Conservation (phyloP, 2,113 vertebrate species). For the Chaetodon auriga region DNA sequence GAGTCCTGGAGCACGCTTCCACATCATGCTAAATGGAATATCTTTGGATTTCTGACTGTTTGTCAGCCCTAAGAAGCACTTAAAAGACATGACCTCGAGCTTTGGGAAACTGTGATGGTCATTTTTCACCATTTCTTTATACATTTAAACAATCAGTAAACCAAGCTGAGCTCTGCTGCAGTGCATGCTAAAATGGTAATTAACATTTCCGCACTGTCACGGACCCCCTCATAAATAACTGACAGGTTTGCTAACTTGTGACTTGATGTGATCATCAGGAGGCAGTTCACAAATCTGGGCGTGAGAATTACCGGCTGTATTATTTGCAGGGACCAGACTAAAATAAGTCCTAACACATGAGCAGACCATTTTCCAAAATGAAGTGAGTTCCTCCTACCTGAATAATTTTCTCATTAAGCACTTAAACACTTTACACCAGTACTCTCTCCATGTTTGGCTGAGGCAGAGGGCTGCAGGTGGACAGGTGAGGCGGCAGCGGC, state of each 20-base stretch:
- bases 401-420: not conserved
- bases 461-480: constrained; percentile 28
- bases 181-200: not conserved
- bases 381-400: not conserved
- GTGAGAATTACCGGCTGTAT: not conserved
- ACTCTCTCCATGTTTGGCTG: not conserved
- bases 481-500: constrained; percentile 14
- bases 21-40: not conserved
- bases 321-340: not conserved
- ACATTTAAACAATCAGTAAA: not conserved
- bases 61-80: rapidly evolving
- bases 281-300: not conserved
- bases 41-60: not conserved
- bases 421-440: constrained; percentile 5
- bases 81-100: not conserved
- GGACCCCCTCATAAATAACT: not conserved
- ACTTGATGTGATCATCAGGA: not conserved
- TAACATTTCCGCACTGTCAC: not conserved
- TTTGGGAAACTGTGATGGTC: not conserved
- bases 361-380: not conserved
- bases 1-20: too few relatives aligned
- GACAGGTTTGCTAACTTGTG: not conserved
- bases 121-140: not conserved
- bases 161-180: not conserved
- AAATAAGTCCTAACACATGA: not conserved